phyloP scores from a whole-genome alignment of 2,797 vertebrate species.

The Sternarchorhynchus goeldii region DNA sequence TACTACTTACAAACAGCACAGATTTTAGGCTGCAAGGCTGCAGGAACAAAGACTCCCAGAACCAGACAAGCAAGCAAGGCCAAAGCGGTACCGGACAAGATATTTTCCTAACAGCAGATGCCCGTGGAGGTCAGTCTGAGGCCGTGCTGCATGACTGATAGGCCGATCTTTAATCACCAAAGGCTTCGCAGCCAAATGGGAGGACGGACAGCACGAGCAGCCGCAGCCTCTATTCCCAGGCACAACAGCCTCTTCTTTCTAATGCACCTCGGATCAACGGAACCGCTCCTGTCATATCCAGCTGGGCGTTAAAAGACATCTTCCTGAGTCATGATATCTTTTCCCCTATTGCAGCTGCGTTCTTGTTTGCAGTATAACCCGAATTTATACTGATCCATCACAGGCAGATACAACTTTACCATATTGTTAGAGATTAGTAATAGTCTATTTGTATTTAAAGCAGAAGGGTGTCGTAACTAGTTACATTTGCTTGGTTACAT shows the following conservation, averaged over 20 bases:
- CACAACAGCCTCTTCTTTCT: conserved; percentile 55
- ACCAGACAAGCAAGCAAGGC: conserved; percentile 8
- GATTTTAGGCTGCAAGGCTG: too few species aligned
- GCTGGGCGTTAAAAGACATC: conserved; percentile 33
- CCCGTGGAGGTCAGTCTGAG: conserved; percentile 46
- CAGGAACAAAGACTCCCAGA: neutral
- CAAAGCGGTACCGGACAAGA: conserved; percentile 17
- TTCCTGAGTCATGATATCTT: neutral
- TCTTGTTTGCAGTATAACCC: too few species aligned
- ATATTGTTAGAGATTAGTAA: too few species aligned
- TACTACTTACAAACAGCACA: neutral
- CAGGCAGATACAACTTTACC: too few species aligned
- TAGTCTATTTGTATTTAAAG: too few species aligned
- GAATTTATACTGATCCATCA: too few species aligned
- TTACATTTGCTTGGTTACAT: too few species aligned
- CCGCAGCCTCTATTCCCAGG: conserved; percentile 66
- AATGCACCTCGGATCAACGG: conserved; percentile 58
- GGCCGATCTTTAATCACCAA: conserved; percentile 43
- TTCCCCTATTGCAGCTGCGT: too few species aligned
- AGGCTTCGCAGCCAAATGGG: conserved; percentile 23
- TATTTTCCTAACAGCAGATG: conserved; percentile 40
- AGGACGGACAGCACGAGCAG: conserved; percentile 13
- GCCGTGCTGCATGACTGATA: conserved; percentile 37
- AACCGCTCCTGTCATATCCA: conserved; percentile 61
- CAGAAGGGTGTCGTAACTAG: too few species aligned